Conservation (phyloP, 2,113 vertebrate genomes). For the Glaucidium brasilianum region DNA sequence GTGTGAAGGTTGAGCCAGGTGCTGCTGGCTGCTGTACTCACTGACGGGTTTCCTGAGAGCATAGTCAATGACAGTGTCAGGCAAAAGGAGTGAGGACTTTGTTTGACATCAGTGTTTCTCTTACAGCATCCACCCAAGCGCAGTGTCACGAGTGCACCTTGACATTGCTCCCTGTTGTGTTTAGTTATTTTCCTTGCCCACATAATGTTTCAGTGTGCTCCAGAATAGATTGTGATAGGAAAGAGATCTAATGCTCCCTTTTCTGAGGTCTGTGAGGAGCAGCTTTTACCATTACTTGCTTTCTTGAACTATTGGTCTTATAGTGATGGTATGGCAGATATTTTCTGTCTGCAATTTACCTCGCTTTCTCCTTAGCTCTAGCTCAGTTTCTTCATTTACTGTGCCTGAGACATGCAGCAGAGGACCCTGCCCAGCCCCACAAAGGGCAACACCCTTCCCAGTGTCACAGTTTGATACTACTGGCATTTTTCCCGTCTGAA, state of each 20-base stretch:
- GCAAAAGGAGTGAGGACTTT: neutral
- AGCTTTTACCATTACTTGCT: neutral
- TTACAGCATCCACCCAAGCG: neutral
- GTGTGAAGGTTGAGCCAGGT: neutral
- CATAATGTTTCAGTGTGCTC: neutral
- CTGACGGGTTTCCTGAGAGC: rapidly evolving
- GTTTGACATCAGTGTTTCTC: neutral
- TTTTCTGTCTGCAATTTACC: neutral
- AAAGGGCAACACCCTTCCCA: neutral
- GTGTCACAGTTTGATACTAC: neutral
- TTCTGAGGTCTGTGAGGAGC: neutral
- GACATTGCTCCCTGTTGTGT: neutral
- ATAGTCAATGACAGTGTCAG: neutral
- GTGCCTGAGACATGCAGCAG: neutral
- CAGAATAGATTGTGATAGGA: neutral
- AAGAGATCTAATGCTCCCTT: neutral
- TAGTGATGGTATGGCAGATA: neutral
- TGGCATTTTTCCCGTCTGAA: neutral
- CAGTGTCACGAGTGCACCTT: neutral
- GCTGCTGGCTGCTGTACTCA: neutral
- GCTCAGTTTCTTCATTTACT: neutral
- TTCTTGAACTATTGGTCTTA: neutral
- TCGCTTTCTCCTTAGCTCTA: neutral
- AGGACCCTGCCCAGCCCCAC: neutral
- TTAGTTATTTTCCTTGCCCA: neutral